Base-by-base conservation (phyloP, 2,888 invertebrate species). In the Calliphora vomitoria region DNA sequence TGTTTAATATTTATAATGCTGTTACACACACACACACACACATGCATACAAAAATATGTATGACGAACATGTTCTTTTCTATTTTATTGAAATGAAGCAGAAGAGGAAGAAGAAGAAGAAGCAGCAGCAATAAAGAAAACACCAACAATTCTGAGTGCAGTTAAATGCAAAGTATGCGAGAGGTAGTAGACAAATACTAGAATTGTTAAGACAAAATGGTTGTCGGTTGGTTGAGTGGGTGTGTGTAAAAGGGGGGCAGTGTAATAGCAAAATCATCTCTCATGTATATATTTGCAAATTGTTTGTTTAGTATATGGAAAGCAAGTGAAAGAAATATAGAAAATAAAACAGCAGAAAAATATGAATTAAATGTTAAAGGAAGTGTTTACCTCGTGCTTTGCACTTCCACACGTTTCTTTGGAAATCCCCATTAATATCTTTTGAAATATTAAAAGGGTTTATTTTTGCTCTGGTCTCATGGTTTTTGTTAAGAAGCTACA, bases 361-460 rank as follows among this genome's bases (percentile, higher is more conserved):
- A 71, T 60, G 47, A 50, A 62, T n/a, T 62, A 62, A 71, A 69
- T 60, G 62, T 76, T 25, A 71, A 69, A 71, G 76, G 83, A 83
- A 78, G 83, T 83, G 55, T 71, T 71, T 78, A 62, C 62, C 55
- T 76, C 76, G 20, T 35, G 50, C 44, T 62, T 55, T 62, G 38
- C 55, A 78, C 55, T 71, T 72, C 35, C 58, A 58, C 62, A 62
- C 38, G 15, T 60, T 58, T 47, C 68, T 74, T 47, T 60, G 15
- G 13, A 82, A 68, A 75, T 58, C 66, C 74, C 11, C 55, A 47
- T 66, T 64, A 50, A 72, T 18, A 5, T 55, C 44, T 74, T 66
- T 53, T 66, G 20, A 53, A 72, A 62, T 62, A 47, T 41, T 44
- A 71, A 69, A 69, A 58, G 20, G 20, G 3, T 47, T 68, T 78